These are phyloP conservation scores for Cassiopea xamachana DNA, from an alignment of 30 jellyfish, hydroid and myxozoan genomes.

Conservation along the genomic window DNA sequence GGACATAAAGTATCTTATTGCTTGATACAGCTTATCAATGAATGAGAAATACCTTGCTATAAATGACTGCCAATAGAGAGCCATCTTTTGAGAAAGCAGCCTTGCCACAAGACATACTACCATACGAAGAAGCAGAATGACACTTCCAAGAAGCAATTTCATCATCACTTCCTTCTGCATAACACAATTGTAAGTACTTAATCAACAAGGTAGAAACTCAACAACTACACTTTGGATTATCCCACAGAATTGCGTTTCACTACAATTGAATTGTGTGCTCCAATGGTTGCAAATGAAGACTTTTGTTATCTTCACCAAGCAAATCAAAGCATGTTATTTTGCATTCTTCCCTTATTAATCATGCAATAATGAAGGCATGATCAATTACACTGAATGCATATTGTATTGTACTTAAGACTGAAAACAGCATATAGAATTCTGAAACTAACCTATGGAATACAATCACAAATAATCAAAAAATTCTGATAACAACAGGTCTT, in stretches of 20 bases:
- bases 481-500: too few relatives aligned
- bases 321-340: not conserved
- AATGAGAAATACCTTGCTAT: slow-evolving; percentile 53
- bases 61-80: slow-evolving; percentile 80
- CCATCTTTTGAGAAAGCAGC: slow-evolving; percentile 91
- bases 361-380: slow-evolving; percentile 1
- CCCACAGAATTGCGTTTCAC: not conserved
- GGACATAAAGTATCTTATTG: too few relatives aligned
- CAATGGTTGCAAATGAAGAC: slow-evolving; percentile 2
- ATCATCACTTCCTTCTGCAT: not conserved
- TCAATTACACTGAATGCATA: slow-evolving; percentile 74
- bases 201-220: not conserved
- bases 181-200: not conserved
- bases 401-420: not conserved
- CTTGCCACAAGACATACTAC: slow-evolving; percentile 72
- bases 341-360: slow-evolving; percentile 77
- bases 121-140: slow-evolving; percentile 67
- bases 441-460: not conserved
- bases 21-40: too few relatives aligned
- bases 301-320: not conserved
- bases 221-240: not conserved
- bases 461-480: too few relatives aligned
- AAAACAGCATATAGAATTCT: not conserved
- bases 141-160: slow-evolving; percentile 66
- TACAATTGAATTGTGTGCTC: not conserved